Evolutionary conservation across 2,113 vertebrate genomes (phyloP).

Genomic region (Dermatemys mawii): DNA sequence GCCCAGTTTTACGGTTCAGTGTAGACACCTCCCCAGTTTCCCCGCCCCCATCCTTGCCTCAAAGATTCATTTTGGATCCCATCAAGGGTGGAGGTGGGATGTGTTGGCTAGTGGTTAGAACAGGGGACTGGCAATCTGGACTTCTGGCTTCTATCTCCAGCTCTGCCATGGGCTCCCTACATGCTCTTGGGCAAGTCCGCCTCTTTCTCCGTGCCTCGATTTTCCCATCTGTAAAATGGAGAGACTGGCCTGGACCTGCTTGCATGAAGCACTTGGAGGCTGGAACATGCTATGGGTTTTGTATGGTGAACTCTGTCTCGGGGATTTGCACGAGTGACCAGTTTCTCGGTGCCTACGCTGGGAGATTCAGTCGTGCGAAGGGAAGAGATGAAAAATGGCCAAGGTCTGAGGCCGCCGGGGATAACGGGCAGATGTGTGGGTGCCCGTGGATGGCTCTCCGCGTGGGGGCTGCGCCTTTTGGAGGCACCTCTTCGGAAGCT

Average conservation of each 20-base stretch:
- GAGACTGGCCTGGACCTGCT: neutral
- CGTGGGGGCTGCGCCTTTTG: neutral
- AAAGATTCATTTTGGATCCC: neutral
- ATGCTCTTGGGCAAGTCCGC: neutral
- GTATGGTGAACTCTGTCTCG: neutral
- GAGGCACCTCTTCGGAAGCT: neutral
- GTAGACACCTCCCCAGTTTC: neutral
- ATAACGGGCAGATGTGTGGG: neutral
- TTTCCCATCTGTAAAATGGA: neutral
- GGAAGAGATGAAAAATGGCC: neutral
- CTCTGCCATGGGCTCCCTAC: neutral
- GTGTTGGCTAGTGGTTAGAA: neutral
- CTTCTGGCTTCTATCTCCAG: neutral
- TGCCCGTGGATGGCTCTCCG: neutral
- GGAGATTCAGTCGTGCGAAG: neutral
- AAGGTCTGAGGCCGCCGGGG: neutral
- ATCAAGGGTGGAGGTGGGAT: neutral
- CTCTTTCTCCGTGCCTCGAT: neutral
- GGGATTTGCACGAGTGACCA: neutral
- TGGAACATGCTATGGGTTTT: neutral
- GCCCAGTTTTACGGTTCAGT: neutral
- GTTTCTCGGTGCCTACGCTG: neutral
- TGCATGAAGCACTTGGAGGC: neutral
- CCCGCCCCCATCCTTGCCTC: neutral
- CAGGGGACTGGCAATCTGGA: neutral